A percentile compares a stretch with the other conserved stretches of the same genome.
Conservation (phyloP, 30 jellyfish, hydroid and myxozoan species). For the Rhopilema esculentum region DNA sequence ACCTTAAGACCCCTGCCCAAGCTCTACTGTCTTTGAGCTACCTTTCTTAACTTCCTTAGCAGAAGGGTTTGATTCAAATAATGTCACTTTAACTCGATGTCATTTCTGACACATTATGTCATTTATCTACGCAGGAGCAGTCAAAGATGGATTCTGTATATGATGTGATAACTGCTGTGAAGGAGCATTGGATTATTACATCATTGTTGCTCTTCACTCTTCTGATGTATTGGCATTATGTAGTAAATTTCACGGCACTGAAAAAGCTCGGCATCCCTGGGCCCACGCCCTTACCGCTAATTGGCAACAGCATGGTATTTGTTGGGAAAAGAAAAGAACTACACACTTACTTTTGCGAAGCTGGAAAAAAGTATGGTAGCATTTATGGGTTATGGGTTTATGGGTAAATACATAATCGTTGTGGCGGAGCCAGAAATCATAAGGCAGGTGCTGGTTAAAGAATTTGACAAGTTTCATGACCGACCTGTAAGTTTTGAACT, state of each 20-base stretch:
- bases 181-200: constrained; percentile 54
- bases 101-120: background rate
- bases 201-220: constrained; percentile 6
- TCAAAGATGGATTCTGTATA: background rate
- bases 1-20: no score
- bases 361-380: constrained; percentile 46
- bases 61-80: no score
- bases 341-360: background rate
- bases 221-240: constrained; percentile 36
- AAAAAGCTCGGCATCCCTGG: constrained; percentile 56
- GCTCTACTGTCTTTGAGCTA: no score
- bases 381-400: constrained; percentile 38
- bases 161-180: constrained; percentile 13
- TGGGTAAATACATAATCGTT: constrained; percentile 14
- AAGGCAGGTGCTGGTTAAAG: constrained; percentile 56
- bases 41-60: no score
- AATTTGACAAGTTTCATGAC: constrained; percentile 68
- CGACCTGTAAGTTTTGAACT: constrained; percentile 46
- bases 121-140: background rate
- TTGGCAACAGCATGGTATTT: constrained; percentile 22
- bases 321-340: background rate
- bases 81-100: background rate
- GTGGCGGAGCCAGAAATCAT: constrained; percentile 61
- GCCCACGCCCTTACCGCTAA: constrained; percentile 63
- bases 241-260: constrained; percentile 9